Evolutionary conservation across 1,140 invertebrate genomes (phyloP), one percentile per base, ranked within the genome.

Genomic region (Aphelinus certus): DNA sequence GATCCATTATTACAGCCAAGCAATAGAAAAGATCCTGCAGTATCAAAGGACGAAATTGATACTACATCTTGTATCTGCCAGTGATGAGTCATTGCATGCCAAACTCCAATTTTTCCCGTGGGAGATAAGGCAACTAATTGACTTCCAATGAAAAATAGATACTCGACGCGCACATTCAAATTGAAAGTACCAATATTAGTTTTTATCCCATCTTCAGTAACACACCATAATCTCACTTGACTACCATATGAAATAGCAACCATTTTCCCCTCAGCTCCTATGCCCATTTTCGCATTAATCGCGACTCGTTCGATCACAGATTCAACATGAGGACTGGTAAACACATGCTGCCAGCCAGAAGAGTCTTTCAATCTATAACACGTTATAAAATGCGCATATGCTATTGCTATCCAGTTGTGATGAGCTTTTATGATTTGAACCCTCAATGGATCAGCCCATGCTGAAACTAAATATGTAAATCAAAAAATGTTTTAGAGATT

Each of bases 31-130:
- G 97, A 98, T 0, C 97, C 97, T 62, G 97, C 97, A 1, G 96
- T 98, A 84, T 98, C 97, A 86, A 97, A 97, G 2, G 97, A 98
- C 10, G 96, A 93, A 51, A 99, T 96, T 2, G 96, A 94, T 55
- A 97, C 93, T 46, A 98, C 94, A 88, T 98, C 96, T 87, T 98
- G 97, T 61, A 97, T 97, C 89, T 98, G 94, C 96, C 97, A 99
- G 86, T 99, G 96, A 81, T 98, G 97, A 0, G 97, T 98, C 93
- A 97, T 98, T 0, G 97, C 95, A 88, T 99, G 97, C 97, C 97
- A 99, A 26, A 99, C 97, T 5, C 97, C 97, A 75, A 98, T 96
- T 89, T 98, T 98, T n/a, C 97, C 97, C 43, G 93, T 93, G 2
- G 94, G 91, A 56, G 96, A 97, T 26, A 99, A 88, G 2, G 97